A percentile compares a stretch with the other conserved stretches of the same genome.
These are phyloP conservation scores for Eulemur rufifrons DNA, from an alignment of 2,113 vertebrate genomes.

Conservation along the genomic window DNA sequence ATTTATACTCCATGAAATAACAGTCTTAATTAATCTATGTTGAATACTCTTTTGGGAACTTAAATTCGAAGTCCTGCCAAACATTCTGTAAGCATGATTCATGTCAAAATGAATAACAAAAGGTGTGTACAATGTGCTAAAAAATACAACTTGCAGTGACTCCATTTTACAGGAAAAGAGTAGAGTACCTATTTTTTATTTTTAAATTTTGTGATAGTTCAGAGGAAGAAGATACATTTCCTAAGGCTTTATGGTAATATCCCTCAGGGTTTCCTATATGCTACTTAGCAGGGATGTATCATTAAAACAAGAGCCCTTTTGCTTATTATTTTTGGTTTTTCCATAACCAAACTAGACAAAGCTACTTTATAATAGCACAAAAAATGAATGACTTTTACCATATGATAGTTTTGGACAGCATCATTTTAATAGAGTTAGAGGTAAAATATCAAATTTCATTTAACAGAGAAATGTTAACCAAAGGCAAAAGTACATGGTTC, in stretches of 20 bases:
- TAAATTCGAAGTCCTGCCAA: constrained; percentile 67
- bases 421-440: constrained; percentile 52
- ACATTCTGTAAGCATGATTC: constrained; percentile 72
- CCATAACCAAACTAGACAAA: constrained; percentile 30
- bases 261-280: not conserved
- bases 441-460: constrained; percentile 59
- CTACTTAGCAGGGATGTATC: not conserved
- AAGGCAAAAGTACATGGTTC: constrained; percentile 41
- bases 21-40: constrained; percentile 77
- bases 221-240: not conserved
- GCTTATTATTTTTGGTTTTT: constrained; percentile 31
- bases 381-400: not conserved
- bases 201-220: constrained; percentile 9
- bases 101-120: constrained; percentile 56
- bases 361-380: not conserved
- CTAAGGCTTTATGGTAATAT: constrained; percentile 8
- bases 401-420: constrained; percentile 33
- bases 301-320: not conserved
- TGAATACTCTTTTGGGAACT: constrained; percentile 77
- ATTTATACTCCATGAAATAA: constrained; percentile 78
- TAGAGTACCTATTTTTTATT: not conserved
- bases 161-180: not conserved
- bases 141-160: not conserved
- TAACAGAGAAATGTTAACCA: constrained; percentile 53
- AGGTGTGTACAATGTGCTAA: constrained; percentile 44